phyloP scores from a whole-genome alignment of 2,797 vertebrate species.

The Ptychobarbus kaznakovi region DNA sequence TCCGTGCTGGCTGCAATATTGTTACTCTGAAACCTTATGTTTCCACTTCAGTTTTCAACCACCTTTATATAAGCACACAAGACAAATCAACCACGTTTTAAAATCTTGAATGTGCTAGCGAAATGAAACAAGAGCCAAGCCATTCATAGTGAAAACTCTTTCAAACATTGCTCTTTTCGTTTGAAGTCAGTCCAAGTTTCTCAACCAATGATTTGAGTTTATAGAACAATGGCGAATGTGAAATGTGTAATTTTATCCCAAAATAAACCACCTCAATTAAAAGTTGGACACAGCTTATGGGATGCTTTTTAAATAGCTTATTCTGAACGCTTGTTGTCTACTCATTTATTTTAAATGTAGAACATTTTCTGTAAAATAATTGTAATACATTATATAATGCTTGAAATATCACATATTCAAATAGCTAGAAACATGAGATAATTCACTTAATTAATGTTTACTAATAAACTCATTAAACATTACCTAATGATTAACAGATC shows the following conservation, averaged over 20 bases:
- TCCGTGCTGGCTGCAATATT: constrained; percentile 3
- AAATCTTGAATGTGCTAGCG: background rate
- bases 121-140: background rate
- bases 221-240: background rate
- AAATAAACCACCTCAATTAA: background rate
- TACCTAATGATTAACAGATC: background rate
- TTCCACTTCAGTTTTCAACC: constrained; percentile 23
- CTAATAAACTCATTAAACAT: background rate
- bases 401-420: background rate
- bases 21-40: constrained; percentile 23
- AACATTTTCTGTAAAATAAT: background rate
- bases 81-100: background rate
- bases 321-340: background rate
- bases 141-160: background rate
- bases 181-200: background rate
- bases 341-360: background rate
- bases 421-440: background rate
- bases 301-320: background rate
- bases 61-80: constrained; percentile 11
- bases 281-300: background rate
- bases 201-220: background rate
- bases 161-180: background rate
- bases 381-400: background rate
- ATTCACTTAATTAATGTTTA: background rate
- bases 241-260: background rate